phyloP scores from a whole-genome alignment of 2,113 vertebrate species.

The Sinocyclocheilus rhinocerous region DNA sequence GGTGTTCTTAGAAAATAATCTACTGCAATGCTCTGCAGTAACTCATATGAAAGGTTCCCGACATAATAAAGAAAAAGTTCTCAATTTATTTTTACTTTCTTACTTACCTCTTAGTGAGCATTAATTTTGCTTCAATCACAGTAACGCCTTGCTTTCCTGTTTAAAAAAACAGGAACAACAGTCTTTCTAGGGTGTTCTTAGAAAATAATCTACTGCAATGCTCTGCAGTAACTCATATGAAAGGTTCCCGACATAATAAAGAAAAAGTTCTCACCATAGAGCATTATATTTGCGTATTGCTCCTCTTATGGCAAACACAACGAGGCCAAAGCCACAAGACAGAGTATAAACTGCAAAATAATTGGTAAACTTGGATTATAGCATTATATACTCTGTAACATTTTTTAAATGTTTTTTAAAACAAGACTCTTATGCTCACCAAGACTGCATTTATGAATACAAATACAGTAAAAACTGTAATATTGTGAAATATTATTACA shows the following conservation, averaged over 20 bases:
- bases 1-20: not conserved
- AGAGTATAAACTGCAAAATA: conserved; percentile 67
- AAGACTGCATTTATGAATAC: not conserved
- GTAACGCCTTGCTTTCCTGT: not conserved
- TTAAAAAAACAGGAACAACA: conserved; percentile 3
- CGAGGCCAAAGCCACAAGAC: conserved; percentile 69
- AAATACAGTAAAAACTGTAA: not conserved
- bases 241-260: not conserved
- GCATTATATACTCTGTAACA: not conserved
- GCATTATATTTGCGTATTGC: conserved; percentile 64
- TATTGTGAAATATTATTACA: not conserved
- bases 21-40: not conserved
- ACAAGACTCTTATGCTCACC: not conserved
- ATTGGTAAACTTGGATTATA: not conserved
- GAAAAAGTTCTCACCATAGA: conserved; percentile 54
- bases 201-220: not conserved
- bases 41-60: not conserved
- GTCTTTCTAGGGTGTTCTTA: not conserved
- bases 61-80: not conserved
- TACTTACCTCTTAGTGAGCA: not conserved
- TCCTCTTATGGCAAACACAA: conserved; percentile 65
- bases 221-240: not conserved
- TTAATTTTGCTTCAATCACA: not conserved
- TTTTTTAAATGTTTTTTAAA: not conserved
- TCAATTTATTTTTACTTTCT: not conserved